Conservation (phyloP, 1,140 invertebrate genomes). For the Diachasmimorpha longicaudata region DNA sequence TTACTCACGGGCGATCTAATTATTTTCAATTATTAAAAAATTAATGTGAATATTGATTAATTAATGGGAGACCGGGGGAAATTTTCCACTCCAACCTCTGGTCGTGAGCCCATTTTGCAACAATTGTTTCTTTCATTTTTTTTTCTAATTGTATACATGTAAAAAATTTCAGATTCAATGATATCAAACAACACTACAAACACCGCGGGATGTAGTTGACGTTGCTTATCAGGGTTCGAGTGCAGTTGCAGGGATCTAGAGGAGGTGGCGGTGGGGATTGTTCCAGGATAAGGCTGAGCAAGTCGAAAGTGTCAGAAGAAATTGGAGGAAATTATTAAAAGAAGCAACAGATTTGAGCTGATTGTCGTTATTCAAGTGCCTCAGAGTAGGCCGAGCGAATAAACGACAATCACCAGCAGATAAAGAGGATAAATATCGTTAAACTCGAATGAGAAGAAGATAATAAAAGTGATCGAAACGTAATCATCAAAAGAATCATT, state of each 20-base stretch:
- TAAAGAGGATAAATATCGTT: neutral
- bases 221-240: constrained; percentile 42
- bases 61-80: too few relatives aligned
- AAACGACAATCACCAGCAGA: neutral
- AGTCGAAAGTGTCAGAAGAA: constrained; percentile 31
- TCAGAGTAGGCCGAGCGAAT: neutral
- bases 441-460: neutral
- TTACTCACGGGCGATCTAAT: too few relatives aligned
- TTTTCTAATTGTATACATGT: neutral
- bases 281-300: constrained; percentile 29
- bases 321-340: constrained; percentile 3
- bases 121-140: too few relatives aligned
- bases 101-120: too few relatives aligned
- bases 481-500: neutral
- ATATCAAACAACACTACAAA: constrained; percentile 45
- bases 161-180: constrained; percentile 48
- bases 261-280: constrained; percentile 28
- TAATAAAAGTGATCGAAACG: neutral
- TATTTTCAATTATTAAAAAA: too few relatives aligned
- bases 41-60: neutral
- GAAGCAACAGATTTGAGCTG: neutral
- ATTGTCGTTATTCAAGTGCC: too few relatives aligned
- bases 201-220: constrained; percentile 61
- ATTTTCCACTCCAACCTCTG: too few relatives aligned
- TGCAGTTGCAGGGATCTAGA: constrained; percentile 26